Evolutionary conservation across 2,113 vertebrate species (phyloP), one percentile per base, ranked within the genome.

Genomic region (Saguinus imperator): DNA sequence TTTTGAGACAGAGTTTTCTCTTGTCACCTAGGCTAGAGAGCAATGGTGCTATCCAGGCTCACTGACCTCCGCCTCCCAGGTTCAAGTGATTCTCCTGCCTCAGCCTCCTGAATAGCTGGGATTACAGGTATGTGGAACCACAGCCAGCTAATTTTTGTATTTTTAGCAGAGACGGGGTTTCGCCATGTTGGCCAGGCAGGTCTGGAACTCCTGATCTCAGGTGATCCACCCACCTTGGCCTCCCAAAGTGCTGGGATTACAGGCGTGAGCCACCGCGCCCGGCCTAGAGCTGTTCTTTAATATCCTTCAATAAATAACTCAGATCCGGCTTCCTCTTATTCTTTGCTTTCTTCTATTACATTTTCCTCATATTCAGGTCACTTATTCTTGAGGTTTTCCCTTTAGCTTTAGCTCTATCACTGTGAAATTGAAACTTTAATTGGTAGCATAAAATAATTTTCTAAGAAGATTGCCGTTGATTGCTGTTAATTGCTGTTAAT

Each of bases 391-490:
- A 40, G 43, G 32, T 73, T 89, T 89, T 73, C 64, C 35, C 73
- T 73, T 81, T 68, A 72, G 64, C 5, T 23, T 48, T 73, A 55
- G 50, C 52, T 80, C 45, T 55, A 66, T 87, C 40, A 40, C 73
- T 73, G 43, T 68, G 32, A 83, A 93, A 93, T 6, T 64, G 48
- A 81, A 90, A 86, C 29, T 90, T 57, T 89, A 66, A 66, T 57
- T 89, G 89, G 29, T 88, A 64, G 18, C 52, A 72, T 77, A 77
- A 91, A 50, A 88, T 68, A 18, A 64, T 94, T 79, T 84, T 88
- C 61, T 92, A 45, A 88, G 68, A 92, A 55, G 25, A 95, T 48
- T 29, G 32, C 16, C 57, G 9, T 89, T 92, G 32, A 95, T 48
- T 29, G 25, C 16, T 57, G 7, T 89, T 92, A 85, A 73, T 61